A percentile compares a stretch with the other conserved stretches of the same genome.
Conservation (phyloP, 2,888 invertebrate species). For the Idaea dimidiata region DNA sequence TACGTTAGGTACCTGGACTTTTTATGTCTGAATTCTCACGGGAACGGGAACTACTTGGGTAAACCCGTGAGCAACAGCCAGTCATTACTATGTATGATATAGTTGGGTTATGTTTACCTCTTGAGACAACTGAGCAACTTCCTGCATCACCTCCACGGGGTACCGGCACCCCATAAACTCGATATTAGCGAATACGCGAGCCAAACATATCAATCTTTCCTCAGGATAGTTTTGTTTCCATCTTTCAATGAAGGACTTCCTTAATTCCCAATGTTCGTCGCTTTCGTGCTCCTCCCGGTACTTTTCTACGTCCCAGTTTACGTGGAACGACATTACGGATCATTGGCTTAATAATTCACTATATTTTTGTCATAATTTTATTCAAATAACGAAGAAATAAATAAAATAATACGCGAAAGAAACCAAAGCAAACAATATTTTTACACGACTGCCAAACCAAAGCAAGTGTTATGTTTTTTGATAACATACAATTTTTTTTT, state of each 20-base stretch:
- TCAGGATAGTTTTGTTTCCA: conserved; percentile 85
- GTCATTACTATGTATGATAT: background rate
- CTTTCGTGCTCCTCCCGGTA: conserved; percentile 91
- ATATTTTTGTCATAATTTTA: background rate
- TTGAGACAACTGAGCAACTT: conserved; percentile 70
- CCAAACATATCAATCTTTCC: conserved; percentile 82
- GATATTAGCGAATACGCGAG: conserved; percentile 83
- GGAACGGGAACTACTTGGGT: too few relatives aligned
- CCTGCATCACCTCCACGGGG: conserved; percentile 79
- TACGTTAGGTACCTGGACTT: too few relatives aligned
- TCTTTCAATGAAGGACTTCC: conserved; percentile 87
- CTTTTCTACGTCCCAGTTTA: conserved; percentile 86
- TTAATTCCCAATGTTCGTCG: conserved; percentile 93
- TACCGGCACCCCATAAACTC: conserved; percentile 84
- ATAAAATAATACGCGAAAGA: too few relatives aligned
- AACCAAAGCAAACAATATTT: background rate
- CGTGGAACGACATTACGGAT: conserved; percentile 48
- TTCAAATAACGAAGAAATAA: background rate
- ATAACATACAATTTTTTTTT: too few relatives aligned
- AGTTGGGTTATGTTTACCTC: conserved; percentile 63
- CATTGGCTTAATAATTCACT: background rate
- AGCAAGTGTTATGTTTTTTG: too few relatives aligned
- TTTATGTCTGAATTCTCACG: too few relatives aligned
- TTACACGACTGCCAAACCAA: too few relatives aligned
- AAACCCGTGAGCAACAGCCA: too few relatives aligned